These are phyloP conservation scores for Torymus aiolomorphi DNA, from an alignment of 2,888 invertebrate genomes.

Conservation along the genomic window DNA sequence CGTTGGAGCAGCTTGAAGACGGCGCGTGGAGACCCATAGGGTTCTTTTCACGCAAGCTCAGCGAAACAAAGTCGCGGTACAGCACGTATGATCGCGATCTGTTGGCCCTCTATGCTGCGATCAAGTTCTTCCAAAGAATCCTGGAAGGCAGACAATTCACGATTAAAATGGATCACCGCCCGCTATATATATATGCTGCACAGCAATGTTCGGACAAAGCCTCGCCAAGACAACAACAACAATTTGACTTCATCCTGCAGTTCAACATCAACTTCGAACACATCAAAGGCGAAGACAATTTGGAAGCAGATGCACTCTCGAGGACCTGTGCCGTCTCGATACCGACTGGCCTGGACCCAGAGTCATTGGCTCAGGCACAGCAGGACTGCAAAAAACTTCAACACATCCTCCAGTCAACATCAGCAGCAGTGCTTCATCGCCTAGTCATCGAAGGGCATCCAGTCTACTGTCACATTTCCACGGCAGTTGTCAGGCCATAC, in stretches of 20 bases:
- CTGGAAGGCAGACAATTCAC: neutral
- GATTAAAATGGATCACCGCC: constrained; percentile 1
- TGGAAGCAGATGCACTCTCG: constrained; percentile 59
- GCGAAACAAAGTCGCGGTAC: too few relatives aligned
- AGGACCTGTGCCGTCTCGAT: neutral
- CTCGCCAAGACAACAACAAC: constrained; percentile 56
- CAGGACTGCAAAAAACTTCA: neutral
- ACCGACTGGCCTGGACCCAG: neutral
- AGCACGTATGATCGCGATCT: constrained; percentile 15
- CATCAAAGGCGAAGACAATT: constrained; percentile 56
- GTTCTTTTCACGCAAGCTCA: too few relatives aligned
- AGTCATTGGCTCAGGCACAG: neutral
- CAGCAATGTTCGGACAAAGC: constrained; percentile 17
- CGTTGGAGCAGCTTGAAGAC: too few relatives aligned
- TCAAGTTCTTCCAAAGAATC: neutral
- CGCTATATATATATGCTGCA: neutral
- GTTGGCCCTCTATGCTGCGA: neutral
- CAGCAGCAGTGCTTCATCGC: neutral
- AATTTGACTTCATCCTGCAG: too few relatives aligned
- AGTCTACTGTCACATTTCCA: neutral
- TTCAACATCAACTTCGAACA: constrained; percentile 55
- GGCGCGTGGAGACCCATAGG: too few relatives aligned
- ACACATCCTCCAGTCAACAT: neutral
- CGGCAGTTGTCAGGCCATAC: constrained; percentile 17
- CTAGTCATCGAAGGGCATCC: constrained; percentile 4